Evolutionary conservation across 2,888 invertebrate species (phyloP), one percentile per base, ranked within the genome.

Genomic region (Drosophila anomalata): DNA sequence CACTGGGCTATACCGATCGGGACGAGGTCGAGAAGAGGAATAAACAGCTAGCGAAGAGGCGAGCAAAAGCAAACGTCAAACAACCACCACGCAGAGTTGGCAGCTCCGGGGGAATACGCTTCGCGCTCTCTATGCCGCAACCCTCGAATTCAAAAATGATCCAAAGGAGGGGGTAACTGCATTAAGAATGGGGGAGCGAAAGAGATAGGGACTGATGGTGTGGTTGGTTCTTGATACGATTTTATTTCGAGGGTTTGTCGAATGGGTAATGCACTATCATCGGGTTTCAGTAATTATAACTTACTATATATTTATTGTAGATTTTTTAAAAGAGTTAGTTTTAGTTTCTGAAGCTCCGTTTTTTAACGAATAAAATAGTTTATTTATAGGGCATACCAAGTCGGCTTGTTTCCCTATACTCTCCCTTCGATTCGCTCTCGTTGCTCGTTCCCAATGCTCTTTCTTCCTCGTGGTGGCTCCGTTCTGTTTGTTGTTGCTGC

Each of bases 61-160:
- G 51, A 44, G 51, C 76, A 77, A 80, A 83, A 61, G 50, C 54
- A 62, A 82, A 86, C 48, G 82, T 82, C 86, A 82, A 86, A 83
- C 86, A 74, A 82, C 82, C 82, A 83, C 82, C 83, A 33, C 20
- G 12, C 61, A 71, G 70, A 66, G 82, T 82, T 78, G 83, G 71
- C 76, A 73, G 57, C 63, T 56, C 54, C 52, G 47, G 47, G 41
- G 14, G 51, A 42, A 36, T 33, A 24, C 8, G 17, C 31, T 39
- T 60, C 44, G 48, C 52, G 39, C 47, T 58, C 67, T 67, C 61
- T 50, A 24, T 48, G 20, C 54, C 76, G 61, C 85, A 81, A 76
- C 81, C 81, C 81, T 81, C 77, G 65, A 66, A 62, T 73, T 59
- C 44, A 60, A 67, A 73, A 67, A 46, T 20, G 85, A 81, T 79